Percentiles rank a stretch among this genome's conserved stretches.
Evolutionary conservation across 2,888 invertebrate species (phyloP).

Genomic region (Chloromyia formosa): DNA sequence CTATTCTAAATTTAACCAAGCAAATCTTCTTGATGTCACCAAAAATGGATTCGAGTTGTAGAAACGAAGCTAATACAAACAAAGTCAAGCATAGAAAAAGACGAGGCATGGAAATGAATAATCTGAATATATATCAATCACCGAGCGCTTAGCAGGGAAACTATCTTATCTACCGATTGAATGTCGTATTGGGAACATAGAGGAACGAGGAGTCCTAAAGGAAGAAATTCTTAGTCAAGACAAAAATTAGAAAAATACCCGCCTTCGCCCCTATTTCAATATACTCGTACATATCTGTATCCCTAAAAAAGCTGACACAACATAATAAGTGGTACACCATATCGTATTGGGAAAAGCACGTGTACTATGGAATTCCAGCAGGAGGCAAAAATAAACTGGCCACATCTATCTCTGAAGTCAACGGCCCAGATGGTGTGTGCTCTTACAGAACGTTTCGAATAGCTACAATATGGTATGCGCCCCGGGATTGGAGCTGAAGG

Average conservation of each 20-base stretch:
- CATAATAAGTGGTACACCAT: constrained; percentile 13
- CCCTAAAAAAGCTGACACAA: constrained; percentile 10
- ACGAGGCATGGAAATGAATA: constrained; percentile 17
- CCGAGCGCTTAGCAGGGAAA: constrained; percentile 5
- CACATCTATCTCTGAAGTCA: constrained; percentile 27
- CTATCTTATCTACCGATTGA: background rate
- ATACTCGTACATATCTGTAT: no score
- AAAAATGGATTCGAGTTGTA: constrained; percentile 14
- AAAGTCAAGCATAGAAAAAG: constrained; percentile 5
- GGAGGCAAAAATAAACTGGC: constrained; percentile 39
- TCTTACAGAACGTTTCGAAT: constrained; percentile 1
- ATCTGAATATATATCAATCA: constrained; percentile 38
- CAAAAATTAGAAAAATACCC: background rate
- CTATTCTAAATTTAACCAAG: constrained; percentile 15
- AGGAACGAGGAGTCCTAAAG: background rate
- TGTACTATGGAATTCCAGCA: constrained; percentile 33
- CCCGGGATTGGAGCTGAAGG: background rate
- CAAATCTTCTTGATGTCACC: constrained; percentile 19
- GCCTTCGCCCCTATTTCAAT: background rate
- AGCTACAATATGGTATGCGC: constrained; percentile 20
- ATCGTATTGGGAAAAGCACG: constrained; percentile 21
- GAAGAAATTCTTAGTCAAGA: no score
- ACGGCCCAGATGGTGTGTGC: constrained; percentile 36
- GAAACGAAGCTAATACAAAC: background rate
- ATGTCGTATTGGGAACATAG: background rate